Evolutionary conservation across 2,888 invertebrate genomes (phyloP), one percentile per base, ranked within the genome.

Genomic region (Aspidapion aeneum): DNA sequence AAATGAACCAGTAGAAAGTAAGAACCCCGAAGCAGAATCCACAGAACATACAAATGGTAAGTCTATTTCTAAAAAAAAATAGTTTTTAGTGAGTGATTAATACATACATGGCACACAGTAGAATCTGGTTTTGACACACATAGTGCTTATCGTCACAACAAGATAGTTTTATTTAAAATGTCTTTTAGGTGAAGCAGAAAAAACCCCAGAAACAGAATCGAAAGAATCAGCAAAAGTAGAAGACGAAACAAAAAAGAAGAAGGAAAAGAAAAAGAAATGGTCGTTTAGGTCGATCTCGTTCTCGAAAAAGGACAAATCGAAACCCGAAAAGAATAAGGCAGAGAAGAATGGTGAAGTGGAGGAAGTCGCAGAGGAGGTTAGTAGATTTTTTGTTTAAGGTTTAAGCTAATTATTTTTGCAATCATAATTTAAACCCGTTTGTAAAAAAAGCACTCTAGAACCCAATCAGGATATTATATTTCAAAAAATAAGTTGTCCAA

Each of bases 271-370:
- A 87, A 93, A 92, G 87, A 93, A 93, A 84, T 93, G 92, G 92
- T 93, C 92, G 74, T 89, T 93, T 81, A 64, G 67, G 77, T 91
- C 89, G 77, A 90, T 93, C 82, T 92, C 92, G 77, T 93, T 93
- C 81, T 90, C 91, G 77, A 89, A 89, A 81, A 93, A 92, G 81
- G 93, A 93, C 78, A 93, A 93, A 84, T 89, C 87, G 72, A 93
- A 93, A 80, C 92, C 92, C 71, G 85, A 85, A 74, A 90, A 91
- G 80, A 83, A 83, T 22, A 75, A 79, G 20, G 81, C 82, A 80
- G 64, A 66, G 18, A 89, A 83, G 79, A 84, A 84, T 71, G 84
- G 84, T 60, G 84, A 85, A 67, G 82, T 84, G 65, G 80, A 83
- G 69, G 85, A 85, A 76, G 83, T 87, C 66, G 84, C 84, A 35